Conservation (phyloP, 2,113 vertebrate genomes). For the Ahaetulla prasina region DNA sequence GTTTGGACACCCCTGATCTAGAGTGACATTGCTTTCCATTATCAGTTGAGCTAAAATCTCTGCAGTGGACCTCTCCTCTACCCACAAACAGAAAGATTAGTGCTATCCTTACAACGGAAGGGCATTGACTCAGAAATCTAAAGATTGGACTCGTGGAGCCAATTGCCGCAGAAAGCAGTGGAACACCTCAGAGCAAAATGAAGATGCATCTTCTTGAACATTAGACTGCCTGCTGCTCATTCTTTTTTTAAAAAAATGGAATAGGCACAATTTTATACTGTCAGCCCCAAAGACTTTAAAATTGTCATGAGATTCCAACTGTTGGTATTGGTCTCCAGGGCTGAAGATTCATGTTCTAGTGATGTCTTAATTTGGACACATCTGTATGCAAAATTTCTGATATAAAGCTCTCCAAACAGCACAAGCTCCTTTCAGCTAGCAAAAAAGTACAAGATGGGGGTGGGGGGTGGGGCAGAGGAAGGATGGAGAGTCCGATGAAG, state of each 20-base stretch:
- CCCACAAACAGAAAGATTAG: neutral
- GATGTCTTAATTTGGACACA: neutral
- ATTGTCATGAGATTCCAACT: neutral
- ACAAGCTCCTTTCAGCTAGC: neutral
- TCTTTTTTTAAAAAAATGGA: neutral
- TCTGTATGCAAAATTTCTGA: neutral
- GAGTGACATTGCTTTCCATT: neutral
- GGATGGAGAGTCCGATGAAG: neutral
- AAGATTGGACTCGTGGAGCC: neutral
- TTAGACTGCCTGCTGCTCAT: neutral
- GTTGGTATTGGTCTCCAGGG: neutral
- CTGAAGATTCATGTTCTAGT: neutral
- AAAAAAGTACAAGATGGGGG: neutral
- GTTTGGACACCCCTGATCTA: too few species aligned
- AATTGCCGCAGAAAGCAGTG: neutral
- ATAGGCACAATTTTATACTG: neutral
- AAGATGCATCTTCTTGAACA: neutral
- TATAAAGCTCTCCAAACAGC: neutral
- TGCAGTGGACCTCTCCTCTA: neutral
- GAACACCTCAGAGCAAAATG: neutral
- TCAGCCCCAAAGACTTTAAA: neutral
- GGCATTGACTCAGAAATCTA: neutral
- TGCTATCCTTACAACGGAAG: neutral
- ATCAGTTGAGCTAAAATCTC: neutral
- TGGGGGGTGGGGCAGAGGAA: neutral